Base-by-base conservation (phyloP, 2,113 vertebrate species). In the Ondatra zibethicus region DNA sequence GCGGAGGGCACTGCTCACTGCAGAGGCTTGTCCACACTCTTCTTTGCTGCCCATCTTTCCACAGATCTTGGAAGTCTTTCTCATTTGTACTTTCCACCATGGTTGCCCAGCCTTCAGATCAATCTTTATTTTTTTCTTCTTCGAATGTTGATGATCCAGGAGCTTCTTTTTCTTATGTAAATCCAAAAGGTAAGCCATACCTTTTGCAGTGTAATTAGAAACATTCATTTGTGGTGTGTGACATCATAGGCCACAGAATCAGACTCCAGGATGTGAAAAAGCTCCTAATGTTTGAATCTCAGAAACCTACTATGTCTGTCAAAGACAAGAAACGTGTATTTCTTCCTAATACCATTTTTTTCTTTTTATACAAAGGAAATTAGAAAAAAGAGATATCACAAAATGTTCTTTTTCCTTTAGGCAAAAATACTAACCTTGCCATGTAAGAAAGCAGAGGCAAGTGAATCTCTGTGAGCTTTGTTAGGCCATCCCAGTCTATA, bases 331-430 rank as follows among this genome's bases (percentile, higher is more conserved):
- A 63, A 66, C 16, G 61, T 47, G 8, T 88, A 55, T 88, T 94
- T 91, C 50, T 81, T 75, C 47, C 82, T 76, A 92, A 52, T 86
- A 75, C 33, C 14, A 1, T 73, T 9, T 65, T 84, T 75, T 27
- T 77, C 14, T 55, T 80, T 89, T 91, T 47, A 78, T 6, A 95
- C 6, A 78, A 78, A 78, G 19, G 78, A 42, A 84, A 11, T 88
- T 19, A 33, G 23, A 42, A 58, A 78, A 88, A 55, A 5, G 70
- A 5, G 29, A 4, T 52, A 23, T 25, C 36, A 92, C 77, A 94
- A 96, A 96, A 92, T 85, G 5, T 17, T 95, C 25, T 88, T 95
- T 90, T 88, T 45, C 17, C 29, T 86, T 94, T 65, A 81, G 55
- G 55, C 5, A 92, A 96, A 90, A 93, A 89, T 61, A 80, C 4